A percentile compares a stretch with the other conserved stretches of the same genome.
These are phyloP conservation scores for Rhynchomys soricoides DNA, from an alignment of 2,113 vertebrate species.

Conservation along the genomic window DNA sequence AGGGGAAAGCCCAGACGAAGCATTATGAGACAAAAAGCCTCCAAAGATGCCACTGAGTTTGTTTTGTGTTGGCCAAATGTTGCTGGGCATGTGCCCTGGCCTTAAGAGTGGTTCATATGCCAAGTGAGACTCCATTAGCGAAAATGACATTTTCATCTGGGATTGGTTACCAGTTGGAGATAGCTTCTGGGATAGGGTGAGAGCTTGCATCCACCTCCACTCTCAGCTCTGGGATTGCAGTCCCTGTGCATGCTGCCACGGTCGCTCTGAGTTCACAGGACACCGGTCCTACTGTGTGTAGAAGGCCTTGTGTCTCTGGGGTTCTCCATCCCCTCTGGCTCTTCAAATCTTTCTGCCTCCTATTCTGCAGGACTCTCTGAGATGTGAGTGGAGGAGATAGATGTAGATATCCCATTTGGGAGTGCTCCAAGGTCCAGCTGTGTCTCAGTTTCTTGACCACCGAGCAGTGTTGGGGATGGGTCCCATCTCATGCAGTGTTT, in stretches of 20 bases:
- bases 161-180: neutral
- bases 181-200: neutral
- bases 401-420: neutral
- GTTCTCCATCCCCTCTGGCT: neutral
- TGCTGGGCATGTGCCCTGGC: neutral
- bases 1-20: neutral
- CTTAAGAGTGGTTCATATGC: neutral
- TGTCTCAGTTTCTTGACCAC: neutral
- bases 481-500: neutral
- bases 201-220: neutral
- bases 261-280: neutral
- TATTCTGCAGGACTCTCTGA: neutral
- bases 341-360: neutral
- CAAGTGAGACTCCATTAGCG: neutral
- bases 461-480: neutral
- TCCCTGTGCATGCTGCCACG: neutral
- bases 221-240: neutral
- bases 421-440: neutral
- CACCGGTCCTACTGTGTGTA: neutral
- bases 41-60: neutral
- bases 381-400: neutral
- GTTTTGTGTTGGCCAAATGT: neutral
- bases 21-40: neutral
- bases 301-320: neutral
- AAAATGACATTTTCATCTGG: neutral